Base-by-base conservation (phyloP, 1,140 invertebrate genomes). In the Drosophila hydei region DNA sequence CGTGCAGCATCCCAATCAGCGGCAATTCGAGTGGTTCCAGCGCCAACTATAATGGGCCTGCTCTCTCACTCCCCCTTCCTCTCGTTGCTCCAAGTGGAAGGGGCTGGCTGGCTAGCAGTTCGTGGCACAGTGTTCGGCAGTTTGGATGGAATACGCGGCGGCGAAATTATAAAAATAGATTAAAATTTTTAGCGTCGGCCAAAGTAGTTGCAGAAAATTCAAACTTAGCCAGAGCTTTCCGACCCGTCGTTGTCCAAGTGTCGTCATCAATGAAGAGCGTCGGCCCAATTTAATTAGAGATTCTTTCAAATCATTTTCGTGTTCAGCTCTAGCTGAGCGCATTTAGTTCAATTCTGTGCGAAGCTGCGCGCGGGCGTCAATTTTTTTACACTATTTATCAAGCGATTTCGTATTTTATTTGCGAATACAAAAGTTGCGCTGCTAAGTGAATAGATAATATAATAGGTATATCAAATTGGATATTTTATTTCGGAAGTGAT, bases 131-230 rank as follows among this genome's bases (percentile, higher is more conserved):
- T n/a, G n/a, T n/a, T n/a, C n/a, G n/a, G n/a, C n/a, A n/a, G n/a
- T 56, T 43, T 68, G 58, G 67, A 72, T 48, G 50, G 30, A 21
- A 33, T 19, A 71, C 40, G 48, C 48, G 63, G 58, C 70, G 75
- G 59, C 63, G 33, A 74, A 81, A 51, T 64, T 84, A 70, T 81
- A 87, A 81, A 87, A 87, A 87, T 87, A 87, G 81, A 87, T 78
- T 64, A 59, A 33, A 67, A 74, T 60, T 77, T 81, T 68, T 55
- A 71, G 76, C 75, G 68, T 73, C 54, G 58, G 48, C 38, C 38
- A 60, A 54, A 78, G 56, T 75, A 69, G 81, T 85, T 85, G 81
- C 83, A 64, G 81, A 87, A 85, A 81, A 87, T 81, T 71, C 63
- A 42, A 73, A 75, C 40, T 45, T 52, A 52, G 45, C 51, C 54